These are phyloP conservation scores for Xiphophorus couchianus DNA, from an alignment of 2,113 vertebrate species.

Conservation along the genomic window DNA sequence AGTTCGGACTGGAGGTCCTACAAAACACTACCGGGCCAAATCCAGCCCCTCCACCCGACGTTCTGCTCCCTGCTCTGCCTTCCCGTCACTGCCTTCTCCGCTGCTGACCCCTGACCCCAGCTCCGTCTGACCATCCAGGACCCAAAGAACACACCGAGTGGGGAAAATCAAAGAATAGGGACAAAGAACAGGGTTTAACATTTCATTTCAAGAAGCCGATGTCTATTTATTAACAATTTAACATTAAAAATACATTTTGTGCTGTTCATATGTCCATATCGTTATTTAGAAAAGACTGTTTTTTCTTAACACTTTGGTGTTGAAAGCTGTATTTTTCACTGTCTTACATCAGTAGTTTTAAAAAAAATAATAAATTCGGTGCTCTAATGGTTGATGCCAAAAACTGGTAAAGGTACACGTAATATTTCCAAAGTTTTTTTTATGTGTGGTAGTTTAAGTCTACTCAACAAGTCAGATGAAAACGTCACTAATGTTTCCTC, in stretches of 20 bases:
- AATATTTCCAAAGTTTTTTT: neutral
- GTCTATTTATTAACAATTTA: neutral
- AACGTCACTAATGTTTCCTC: neutral
- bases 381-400: neutral
- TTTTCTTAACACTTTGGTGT: too few species aligned
- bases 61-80: conserved; percentile 93
- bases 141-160: neutral
- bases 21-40: conserved; percentile 62
- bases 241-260: neutral
- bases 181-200: neutral
- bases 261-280: too few species aligned
- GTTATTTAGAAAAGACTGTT: too few species aligned
- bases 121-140: neutral
- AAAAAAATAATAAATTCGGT: neutral
- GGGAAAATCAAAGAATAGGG: neutral
- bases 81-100: conserved; percentile 91
- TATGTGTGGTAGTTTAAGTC: neutral
- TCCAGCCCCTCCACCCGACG: conserved; percentile 74
- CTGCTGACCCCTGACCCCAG: conserved; percentile 64
- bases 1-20: conserved; percentile 70
- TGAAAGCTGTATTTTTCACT: neutral
- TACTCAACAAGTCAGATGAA: neutral
- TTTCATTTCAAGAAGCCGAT: neutral
- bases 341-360: neutral
- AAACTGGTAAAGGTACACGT: neutral